Base-by-base conservation (phyloP, 1,140 invertebrate genomes). In the Drosophila gunungcola region DNA sequence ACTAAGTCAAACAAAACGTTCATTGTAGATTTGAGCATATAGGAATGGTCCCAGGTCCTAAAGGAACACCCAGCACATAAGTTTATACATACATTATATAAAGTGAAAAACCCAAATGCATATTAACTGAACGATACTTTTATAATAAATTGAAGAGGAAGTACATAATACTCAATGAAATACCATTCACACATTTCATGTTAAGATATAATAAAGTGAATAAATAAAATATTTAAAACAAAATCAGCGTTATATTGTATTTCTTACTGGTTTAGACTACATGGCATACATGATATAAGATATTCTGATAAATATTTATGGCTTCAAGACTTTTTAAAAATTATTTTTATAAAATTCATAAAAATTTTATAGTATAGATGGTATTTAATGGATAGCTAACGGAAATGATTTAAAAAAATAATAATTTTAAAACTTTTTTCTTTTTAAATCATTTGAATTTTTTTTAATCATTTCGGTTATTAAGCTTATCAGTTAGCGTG, bases 1-100 rank as follows among this genome's bases (percentile, higher is more conserved):
- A 70, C 64, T 80, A 83, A 84, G 76, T 84, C 57, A 61, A 65
- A 81, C 58, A 46, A 68, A 76, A 86, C 61, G 83, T 88, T 88
- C 84, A 88, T 89, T 88, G 83, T 88, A 88, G 83, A 88, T 89
- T 88, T 89, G 63, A 81, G 70, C 78, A 86, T 86, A 86, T 78
- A 64, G 51, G 42, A 67, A 75, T 46, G 56, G 43, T 53, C 72
- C 70, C 68, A 63, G 60, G 52, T 49, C 68, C 62, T 73, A 63
- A 74, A 36, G 46, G 48, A 45, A 67, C 49, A 68, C 78, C 83
- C 83, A 83, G 83, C 83, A 88, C 83, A 86, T 86, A 86, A 83
- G 82, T 86, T 88, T 83, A 88, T 88, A 86, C 72, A 83, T 67
- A 88, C 80, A 86, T 53, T 55, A 77, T 51, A 21, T 36, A 77